Base-by-base conservation (phyloP, 2,888 invertebrate species). In the Drosophila infuscata region DNA sequence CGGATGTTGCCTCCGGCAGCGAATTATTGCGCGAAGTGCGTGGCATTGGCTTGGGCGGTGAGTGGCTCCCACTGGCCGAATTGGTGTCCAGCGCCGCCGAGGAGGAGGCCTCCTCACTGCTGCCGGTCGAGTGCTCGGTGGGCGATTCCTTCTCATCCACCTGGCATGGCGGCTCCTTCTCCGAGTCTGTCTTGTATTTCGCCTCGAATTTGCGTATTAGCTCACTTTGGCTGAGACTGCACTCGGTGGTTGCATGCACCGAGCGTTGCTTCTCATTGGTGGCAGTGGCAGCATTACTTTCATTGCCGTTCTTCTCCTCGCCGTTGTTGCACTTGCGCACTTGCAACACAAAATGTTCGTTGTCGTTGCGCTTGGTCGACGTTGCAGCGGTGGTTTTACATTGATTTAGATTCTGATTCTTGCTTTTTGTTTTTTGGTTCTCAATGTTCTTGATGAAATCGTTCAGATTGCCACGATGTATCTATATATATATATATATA, bases 31-130 rank as follows among this genome's bases (percentile, higher is more conserved):
- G 94, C 52, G 95, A 97, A 0, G 96, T 96, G 83, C 97, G 94
- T 0, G 97, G 97, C 93, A 97, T 94, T 17, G 97, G 97, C 91
- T 97, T 97, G 0, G 97, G 97, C 2, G 96, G 95, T 54, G 95
- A 94, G 20, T 81, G 76, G 9, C 76, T 80, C 57, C 89, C 81
- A n/a, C 90, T 81, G 17, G 81, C 78, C 71, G 91, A 80, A 57
- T 82, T 80, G 29, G 78, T 80, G 60, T 87, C 88, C 68, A 82
- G 36, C 1, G 70, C 89, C 0, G 58, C 83, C n/a, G 85, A 87
- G 1, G 91, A 91, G 35, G 91, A 83, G 11, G 90, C 90, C 76
- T 92, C 91, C 67, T 91, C 92, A 64, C 93, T 92, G 78, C 93
- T 92, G 81, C 92, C 92, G 0, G 91, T 90, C n/a, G 92, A 92